phyloP scores from a whole-genome alignment of 2,888 invertebrate species.

The Disparrhopalites patrizii region DNA sequence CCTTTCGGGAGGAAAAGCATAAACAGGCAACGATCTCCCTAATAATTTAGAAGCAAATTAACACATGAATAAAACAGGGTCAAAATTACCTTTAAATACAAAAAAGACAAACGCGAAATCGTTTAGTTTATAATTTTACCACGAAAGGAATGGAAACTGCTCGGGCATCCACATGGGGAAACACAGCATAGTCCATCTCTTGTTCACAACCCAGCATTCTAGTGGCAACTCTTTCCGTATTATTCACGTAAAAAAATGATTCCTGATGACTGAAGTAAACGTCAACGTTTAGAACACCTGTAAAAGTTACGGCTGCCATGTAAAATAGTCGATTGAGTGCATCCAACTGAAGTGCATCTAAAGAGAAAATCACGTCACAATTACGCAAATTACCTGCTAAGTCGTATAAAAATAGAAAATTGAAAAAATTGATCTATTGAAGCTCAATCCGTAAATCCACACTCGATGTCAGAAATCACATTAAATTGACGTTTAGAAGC shows the following conservation, averaged over 20 bases:
- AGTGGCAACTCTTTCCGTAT: constrained; percentile 46
- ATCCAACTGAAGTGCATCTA: constrained; percentile 4
- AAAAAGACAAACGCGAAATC: not conserved
- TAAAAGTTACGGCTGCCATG: not conserved
- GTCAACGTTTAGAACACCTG: not conserved
- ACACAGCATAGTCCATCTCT: constrained; percentile 47
- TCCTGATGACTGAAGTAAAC: not conserved
- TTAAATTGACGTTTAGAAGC: no score
- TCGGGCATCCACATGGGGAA: constrained; percentile 48
- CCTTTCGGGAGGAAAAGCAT: constrained; percentile 8
- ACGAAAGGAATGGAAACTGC: constrained; percentile 51
- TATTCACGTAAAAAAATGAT: constrained; percentile 49
- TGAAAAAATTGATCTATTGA: not conserved
- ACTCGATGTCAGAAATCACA: no score
- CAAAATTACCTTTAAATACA: not conserved
- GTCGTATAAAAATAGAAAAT: not conserved
- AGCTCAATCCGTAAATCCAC: no score
- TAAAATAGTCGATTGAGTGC: constrained; percentile 6
- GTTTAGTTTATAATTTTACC: constrained; percentile 24
- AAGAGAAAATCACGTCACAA: not conserved
- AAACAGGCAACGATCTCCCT: not conserved
- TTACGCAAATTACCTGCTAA: not conserved
- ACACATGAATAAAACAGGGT: not conserved
- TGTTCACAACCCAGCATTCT: constrained; percentile 53
- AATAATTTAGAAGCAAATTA: constrained; percentile 1